A percentile compares a stretch with the other conserved stretches of the same genome.
Evolutionary conservation across 2,888 invertebrate species (phyloP).

Genomic region (Abrostola tripartita): DNA sequence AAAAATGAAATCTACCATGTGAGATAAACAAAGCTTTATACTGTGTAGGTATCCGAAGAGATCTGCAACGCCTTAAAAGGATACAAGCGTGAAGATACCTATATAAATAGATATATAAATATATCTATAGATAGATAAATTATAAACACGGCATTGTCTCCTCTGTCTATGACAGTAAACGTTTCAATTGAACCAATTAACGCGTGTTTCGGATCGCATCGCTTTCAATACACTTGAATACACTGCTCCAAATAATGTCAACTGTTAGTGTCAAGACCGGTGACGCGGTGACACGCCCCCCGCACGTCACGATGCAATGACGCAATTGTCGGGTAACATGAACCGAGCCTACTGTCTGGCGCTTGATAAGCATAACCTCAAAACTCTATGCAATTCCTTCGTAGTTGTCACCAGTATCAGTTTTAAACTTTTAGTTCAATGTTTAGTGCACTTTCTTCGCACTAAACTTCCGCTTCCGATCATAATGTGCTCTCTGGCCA

Average conservation of each 20-base stretch:
- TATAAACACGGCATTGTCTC: background rate
- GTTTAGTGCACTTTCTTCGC: no score
- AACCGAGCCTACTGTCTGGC: conserved; percentile 10
- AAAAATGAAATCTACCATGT: no score
- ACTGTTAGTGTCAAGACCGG: conserved; percentile 30
- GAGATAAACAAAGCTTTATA: no score
- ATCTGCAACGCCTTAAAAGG: no score
- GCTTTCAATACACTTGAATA: conserved; percentile 12
- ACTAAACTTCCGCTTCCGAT: no score
- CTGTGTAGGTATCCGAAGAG: no score
- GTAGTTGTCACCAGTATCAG: no score
- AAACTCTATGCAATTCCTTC: no score
- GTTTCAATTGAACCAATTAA: conserved; percentile 5
- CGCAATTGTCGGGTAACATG: conserved; percentile 34
- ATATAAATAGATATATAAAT: no score
- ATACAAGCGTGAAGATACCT: background rate
- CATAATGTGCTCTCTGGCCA: no score
- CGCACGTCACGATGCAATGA: conserved; percentile 25
- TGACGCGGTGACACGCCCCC: conserved; percentile 32
- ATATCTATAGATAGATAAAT: no score
- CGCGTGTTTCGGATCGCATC: background rate
- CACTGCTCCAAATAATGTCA: conserved; percentile 18
- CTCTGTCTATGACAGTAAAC: background rate
- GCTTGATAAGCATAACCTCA: background rate
- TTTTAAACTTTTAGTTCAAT: no score